These are phyloP conservation scores for Festucalex cinctus DNA, from an alignment of 2,113 vertebrate genomes.

Conservation along the genomic window DNA sequence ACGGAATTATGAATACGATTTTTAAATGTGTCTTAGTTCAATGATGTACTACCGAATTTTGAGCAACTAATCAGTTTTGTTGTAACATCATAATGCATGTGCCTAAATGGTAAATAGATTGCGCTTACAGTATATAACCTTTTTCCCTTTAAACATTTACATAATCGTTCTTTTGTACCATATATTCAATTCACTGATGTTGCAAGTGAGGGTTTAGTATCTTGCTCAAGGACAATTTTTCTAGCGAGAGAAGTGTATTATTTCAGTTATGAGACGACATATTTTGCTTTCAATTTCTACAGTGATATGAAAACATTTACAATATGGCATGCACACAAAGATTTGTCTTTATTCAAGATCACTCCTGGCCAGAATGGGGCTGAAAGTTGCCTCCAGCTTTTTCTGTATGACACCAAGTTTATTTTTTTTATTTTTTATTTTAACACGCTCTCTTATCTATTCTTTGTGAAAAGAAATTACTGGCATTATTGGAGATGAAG, in stretches of 20 bases:
- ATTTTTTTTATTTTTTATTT: not conserved
- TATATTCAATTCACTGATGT: too few species aligned
- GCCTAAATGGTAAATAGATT: not conserved
- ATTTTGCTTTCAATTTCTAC: too few species aligned
- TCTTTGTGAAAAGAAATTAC: constrained; percentile 13
- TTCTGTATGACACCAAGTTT: not conserved
- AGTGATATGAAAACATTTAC: not conserved
- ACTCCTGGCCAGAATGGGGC: not conserved
- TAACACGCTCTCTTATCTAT: constrained; percentile 12
- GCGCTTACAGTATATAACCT: not conserved
- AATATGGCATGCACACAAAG: not conserved
- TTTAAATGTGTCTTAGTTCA: not conserved
- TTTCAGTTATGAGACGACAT: not conserved
- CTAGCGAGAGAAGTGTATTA: not conserved
- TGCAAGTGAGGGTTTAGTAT: not conserved
- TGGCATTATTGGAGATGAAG: constrained; percentile 40
- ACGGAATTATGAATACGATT: not conserved
- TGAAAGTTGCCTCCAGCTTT: constrained; percentile 10
- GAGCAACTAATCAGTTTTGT: not conserved
- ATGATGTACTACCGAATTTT: not conserved
- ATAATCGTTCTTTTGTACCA: too few species aligned
- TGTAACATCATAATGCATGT: not conserved
- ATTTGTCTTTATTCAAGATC: too few species aligned
- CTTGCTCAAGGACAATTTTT: not conserved
- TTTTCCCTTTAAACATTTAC: not conserved